Evolutionary conservation across 1,140 invertebrate species (phyloP).

Genomic region (Tetragonula clypearis): DNA sequence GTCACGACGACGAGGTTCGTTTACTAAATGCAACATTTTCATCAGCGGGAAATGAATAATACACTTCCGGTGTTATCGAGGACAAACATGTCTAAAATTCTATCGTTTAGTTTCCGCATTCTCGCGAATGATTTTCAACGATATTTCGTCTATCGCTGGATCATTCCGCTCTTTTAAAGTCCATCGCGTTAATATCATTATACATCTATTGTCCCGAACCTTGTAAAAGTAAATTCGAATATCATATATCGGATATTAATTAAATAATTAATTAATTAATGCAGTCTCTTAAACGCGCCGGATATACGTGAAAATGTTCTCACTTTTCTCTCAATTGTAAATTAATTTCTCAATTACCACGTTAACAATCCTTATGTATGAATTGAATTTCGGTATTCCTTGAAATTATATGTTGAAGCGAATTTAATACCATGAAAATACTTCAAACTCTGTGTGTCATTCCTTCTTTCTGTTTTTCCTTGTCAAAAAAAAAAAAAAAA

Average conservation of each 20-base stretch:
- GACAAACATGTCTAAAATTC: neutral
- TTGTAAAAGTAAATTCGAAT: neutral
- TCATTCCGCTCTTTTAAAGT: neutral
- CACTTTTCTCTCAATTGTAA: no score
- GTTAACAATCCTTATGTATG: no score
- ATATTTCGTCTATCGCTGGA: neutral
- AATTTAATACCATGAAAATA: no score
- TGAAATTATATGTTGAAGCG: no score
- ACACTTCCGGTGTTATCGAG: neutral
- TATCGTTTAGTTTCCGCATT: neutral
- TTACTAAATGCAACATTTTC: conserved; percentile 14
- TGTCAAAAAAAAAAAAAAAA: no score
- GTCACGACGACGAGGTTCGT: conserved; percentile 1
- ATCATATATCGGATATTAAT: neutral
- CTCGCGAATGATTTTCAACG: neutral
- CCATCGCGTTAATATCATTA: accelerated
- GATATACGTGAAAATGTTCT: no score
- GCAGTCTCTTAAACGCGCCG: neutral
- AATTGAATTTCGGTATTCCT: no score
- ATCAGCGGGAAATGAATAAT: neutral
- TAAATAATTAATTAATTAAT: neutral
- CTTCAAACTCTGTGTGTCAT: no score
- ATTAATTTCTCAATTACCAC: no score
- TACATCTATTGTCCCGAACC: neutral
- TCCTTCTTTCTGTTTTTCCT: no score